Percentiles rank a stretch among this genome's conserved stretches.
Evolutionary conservation across 1,140 invertebrate species (phyloP).

Genomic region (Cydia splendana): DNA sequence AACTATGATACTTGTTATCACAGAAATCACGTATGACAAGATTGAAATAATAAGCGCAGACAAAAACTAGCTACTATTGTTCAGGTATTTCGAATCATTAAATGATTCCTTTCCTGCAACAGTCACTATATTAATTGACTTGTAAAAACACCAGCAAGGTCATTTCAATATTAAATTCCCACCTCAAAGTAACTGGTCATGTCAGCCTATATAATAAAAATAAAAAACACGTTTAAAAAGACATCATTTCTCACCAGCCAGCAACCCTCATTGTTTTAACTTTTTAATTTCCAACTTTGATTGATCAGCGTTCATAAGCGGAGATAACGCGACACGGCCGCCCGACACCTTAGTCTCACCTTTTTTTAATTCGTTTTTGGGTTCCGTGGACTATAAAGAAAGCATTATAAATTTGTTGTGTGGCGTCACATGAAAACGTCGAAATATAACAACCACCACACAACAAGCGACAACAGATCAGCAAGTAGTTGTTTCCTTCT

Average conservation of each 20-base stretch:
- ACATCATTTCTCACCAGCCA: conserved; percentile 31
- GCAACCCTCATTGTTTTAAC: conserved; percentile 57
- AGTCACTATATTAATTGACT: background rate
- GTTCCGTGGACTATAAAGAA: conserved; percentile 1
- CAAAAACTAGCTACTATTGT: too few species aligned
- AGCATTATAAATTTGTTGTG: background rate
- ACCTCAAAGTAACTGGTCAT: conserved; percentile 17
- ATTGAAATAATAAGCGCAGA: too few species aligned
- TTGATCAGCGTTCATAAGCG: conserved; percentile 55
- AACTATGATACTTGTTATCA: too few species aligned
- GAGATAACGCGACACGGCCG: conserved; percentile 62
- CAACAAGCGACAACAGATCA: background rate
- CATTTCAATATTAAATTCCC: conserved; percentile 22
- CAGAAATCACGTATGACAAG: too few species aligned
- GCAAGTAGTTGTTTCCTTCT: background rate
- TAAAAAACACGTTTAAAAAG: conserved; percentile 23
- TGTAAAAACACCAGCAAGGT: conserved; percentile 5
- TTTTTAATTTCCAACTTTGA: conserved; percentile 66
- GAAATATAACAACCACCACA: background rate
- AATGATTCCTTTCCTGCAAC: background rate
- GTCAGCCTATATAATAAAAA: conserved; percentile 17
- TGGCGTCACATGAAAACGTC: background rate
- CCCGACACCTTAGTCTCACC: conserved; percentile 53
- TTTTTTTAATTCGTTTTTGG: conserved; percentile 42
- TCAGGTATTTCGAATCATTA: background rate